Evolutionary conservation across 1,140 invertebrate genomes (phyloP).

Genomic region (Penaeus indicus): DNA sequence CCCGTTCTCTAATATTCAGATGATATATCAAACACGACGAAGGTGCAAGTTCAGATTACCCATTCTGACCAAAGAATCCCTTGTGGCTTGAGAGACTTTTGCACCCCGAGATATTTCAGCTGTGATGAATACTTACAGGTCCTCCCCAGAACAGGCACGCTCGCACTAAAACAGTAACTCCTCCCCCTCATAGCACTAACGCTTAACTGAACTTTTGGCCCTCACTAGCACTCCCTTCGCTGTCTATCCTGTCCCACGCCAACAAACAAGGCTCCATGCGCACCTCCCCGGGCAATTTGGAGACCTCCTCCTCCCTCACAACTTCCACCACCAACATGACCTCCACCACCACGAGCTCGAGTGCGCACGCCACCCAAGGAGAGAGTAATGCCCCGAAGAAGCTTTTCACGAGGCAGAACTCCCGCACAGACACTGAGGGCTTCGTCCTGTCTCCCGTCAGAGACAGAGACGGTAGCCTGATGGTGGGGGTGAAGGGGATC

Average conservation of each 20-base stretch:
- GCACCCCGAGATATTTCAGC: too few species aligned
- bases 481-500: conserved; percentile 55
- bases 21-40: too few species aligned
- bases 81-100: too few species aligned
- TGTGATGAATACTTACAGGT: too few species aligned
- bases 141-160: too few species aligned
- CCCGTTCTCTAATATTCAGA: too few species aligned
- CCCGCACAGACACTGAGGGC: conserved; percentile 34
- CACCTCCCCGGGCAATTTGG: conserved; percentile 25
- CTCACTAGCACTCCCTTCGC: conserved; percentile 45
- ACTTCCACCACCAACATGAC: neutral
- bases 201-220: conserved; percentile 40
- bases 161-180: too few species aligned
- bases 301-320: conserved; percentile 4
- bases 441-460: conserved; percentile 52
- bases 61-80: too few species aligned
- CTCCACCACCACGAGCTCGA: neutral
- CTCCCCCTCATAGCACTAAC: conserved; percentile 22
- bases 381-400: neutral
- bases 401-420: conserved; percentile 53
- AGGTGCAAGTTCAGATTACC: too few species aligned
- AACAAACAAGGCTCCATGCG: conserved; percentile 38
- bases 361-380: neutral
- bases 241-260: conserved; percentile 41
- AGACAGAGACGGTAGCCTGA: conserved; percentile 43